These are phyloP conservation scores for Drosophila suboccidentalis DNA, from an alignment of 2,888 invertebrate species.

Conservation along the genomic window DNA sequence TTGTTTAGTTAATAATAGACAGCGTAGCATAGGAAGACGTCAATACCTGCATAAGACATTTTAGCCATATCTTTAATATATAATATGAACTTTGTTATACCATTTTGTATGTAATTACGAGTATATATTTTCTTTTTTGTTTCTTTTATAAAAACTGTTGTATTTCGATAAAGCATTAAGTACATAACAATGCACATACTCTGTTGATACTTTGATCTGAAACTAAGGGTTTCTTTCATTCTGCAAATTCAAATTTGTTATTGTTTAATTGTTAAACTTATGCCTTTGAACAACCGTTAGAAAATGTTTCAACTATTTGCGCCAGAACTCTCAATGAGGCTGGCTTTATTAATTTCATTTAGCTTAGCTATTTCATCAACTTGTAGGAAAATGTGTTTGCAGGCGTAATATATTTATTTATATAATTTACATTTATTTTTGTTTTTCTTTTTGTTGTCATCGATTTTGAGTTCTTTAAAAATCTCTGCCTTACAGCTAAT, in stretches of 20 bases:
- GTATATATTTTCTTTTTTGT: conserved; percentile 29
- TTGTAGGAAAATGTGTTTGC: conserved; percentile 73
- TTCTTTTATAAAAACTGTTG: conserved; percentile 55
- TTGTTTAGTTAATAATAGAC: conserved; percentile 86
- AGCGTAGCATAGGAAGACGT: conserved; percentile 87
- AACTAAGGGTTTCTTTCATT: conserved; percentile 40
- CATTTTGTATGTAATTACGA: conserved; percentile 39
- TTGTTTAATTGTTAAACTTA: conserved; percentile 38
- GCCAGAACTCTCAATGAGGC: conserved; percentile 22
- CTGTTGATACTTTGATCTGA: conserved; percentile 43
- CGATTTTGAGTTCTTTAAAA: conserved; percentile 52
- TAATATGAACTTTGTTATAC: conserved; percentile 70
- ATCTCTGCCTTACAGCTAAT: conserved; percentile 58
- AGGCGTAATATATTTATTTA: conserved; percentile 53
- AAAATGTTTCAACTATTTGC: conserved; percentile 57
- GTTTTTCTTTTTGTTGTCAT: conserved; percentile 15
- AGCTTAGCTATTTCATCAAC: conserved; percentile 51
- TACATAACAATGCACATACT: conserved; percentile 42
- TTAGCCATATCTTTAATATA: conserved; percentile 85
- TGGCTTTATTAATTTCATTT: conserved; percentile 35
- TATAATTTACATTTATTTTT: conserved; percentile 38
- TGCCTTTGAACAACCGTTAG: conserved; percentile 67
- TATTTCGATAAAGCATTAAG: conserved; percentile 50
- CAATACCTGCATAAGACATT: conserved; percentile 87
- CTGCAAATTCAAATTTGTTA: conserved; percentile 37